Conservation (phyloP, 2,888 invertebrate species). For the Mamestra brassicae region DNA sequence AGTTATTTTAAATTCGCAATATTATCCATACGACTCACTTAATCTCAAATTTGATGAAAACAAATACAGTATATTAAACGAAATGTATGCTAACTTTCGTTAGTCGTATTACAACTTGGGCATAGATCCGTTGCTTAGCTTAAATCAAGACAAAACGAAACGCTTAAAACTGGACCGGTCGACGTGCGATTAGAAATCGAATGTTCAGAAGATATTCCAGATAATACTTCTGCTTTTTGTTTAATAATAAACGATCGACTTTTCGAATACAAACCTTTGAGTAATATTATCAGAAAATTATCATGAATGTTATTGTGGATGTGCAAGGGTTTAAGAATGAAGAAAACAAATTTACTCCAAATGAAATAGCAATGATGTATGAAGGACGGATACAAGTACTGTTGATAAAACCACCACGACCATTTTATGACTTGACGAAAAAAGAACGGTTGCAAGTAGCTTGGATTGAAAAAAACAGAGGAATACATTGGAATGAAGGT, state of each 20-base stretch:
- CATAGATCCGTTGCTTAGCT: too few relatives aligned
- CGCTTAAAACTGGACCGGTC: conserved; percentile 6
- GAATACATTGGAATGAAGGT: too few relatives aligned
- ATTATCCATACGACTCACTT: background rate
- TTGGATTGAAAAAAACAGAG: too few relatives aligned
- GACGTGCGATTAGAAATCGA: conserved; percentile 14
- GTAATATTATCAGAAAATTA: conserved; percentile 7
- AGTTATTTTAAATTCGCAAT: too few relatives aligned
- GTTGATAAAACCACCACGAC: too few relatives aligned
- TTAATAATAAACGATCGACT: conserved; percentile 13
- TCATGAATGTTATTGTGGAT: conserved; percentile 5
- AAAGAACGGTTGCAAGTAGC: too few relatives aligned
- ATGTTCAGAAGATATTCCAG: background rate
- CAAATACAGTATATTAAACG: conserved; percentile 1
- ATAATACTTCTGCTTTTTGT: conserved; percentile 11
- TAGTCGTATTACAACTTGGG: too few relatives aligned
- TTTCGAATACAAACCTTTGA: conserved; percentile 5
- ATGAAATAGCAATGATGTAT: conserved; percentile 1
- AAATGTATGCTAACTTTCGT: conserved; percentile 2
- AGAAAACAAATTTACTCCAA: conserved; percentile 1
- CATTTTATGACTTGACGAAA: too few relatives aligned
- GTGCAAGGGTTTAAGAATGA: background rate
- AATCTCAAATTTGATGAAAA: background rate
- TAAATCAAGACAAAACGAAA: conserved; percentile 10
- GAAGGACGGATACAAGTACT: too few relatives aligned